A percentile compares a stretch with the other conserved stretches of the same genome.
Conservation (phyloP, 2,797 vertebrate species). For the Kryptopterus vitreolus region DNA sequence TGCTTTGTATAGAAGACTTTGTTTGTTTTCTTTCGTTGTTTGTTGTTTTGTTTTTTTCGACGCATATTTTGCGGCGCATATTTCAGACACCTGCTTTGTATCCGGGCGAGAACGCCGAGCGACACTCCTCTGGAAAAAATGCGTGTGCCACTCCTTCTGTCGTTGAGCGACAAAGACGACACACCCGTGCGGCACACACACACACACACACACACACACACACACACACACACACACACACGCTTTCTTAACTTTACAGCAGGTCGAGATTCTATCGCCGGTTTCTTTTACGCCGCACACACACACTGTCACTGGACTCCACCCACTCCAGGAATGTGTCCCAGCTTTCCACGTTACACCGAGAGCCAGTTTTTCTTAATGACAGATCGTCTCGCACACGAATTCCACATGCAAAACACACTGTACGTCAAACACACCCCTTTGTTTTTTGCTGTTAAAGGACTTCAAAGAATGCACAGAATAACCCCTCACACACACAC, state of each 20-base stretch:
- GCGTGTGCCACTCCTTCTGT: constrained; percentile 51
- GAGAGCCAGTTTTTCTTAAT: not conserved
- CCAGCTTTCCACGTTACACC: constrained; percentile 3
- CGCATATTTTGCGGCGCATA: constrained; percentile 18
- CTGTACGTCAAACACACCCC: constrained; percentile 51
- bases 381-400: not conserved
- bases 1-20: too few species aligned
- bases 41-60: too few species aligned
- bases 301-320: not conserved
- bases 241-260: constrained; percentile 21
- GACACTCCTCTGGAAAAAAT: constrained; percentile 53
- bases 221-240: too few species aligned
- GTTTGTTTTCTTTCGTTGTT: too few species aligned
- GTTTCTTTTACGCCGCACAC: not conserved
- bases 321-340: constrained; percentile 17
- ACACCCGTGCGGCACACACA: constrained; percentile 30
- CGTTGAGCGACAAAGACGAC: constrained; percentile 39
- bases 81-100: constrained; percentile 32
- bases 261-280: constrained; percentile 1
- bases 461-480: constrained; percentile 57
- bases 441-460: constrained; percentile 51
- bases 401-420: constrained; percentile 46
- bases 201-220: too few species aligned
- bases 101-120: not conserved
- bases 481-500: constrained; percentile 31